Evolutionary conservation across 2,888 invertebrate species (phyloP), one percentile per base, ranked within the genome.

Genomic region (Drosophila fulvimacula): DNA sequence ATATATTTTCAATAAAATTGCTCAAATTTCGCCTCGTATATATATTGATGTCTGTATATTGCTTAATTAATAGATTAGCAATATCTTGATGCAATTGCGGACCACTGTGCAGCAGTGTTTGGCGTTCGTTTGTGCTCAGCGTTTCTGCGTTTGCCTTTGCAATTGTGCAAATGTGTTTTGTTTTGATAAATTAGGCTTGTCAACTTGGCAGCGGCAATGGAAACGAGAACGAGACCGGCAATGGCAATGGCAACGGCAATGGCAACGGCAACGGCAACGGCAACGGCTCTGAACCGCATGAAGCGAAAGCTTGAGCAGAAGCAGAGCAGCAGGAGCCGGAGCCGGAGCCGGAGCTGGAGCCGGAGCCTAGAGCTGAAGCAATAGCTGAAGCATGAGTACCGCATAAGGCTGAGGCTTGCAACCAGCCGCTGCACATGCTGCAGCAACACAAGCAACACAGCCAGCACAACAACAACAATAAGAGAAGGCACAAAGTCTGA

Each of bases 101-200:
- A 51, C 62, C 82, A 79, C 38, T 75, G 79, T 79, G 80, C 86
- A 72, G 55, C 72, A 48, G 13, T 32, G 69, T 71, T 68, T 77
- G 70, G 70, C 69, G 62, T 73, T 80, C 70, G 83, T 73, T 82
- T 84, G 73, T 68, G 83, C 70, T 70, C 72, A 75, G 64, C 81
- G 66, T 73, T 88, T 71, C 79, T 84, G 79, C 85, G 71, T 85
- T 85, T 78, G 86, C 83, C 87, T 82, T 85, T 83, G 88, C 85
- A 89, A 89, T 86, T 89, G 89, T 86, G 88, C 83, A 86, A 86
- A 86, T 89, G 85, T 89, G 89, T 89, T 86, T 87, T 87, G 85
- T 89, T 90, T 88, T 90, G 88, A 90, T 90, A 90, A 91, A 91
- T 91, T 89, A 90, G 91, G 91, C 91, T 89, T 91, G 91, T 88